phyloP scores from a whole-genome alignment of 2,888 invertebrate species.

The Torymus aiolomorphi region DNA sequence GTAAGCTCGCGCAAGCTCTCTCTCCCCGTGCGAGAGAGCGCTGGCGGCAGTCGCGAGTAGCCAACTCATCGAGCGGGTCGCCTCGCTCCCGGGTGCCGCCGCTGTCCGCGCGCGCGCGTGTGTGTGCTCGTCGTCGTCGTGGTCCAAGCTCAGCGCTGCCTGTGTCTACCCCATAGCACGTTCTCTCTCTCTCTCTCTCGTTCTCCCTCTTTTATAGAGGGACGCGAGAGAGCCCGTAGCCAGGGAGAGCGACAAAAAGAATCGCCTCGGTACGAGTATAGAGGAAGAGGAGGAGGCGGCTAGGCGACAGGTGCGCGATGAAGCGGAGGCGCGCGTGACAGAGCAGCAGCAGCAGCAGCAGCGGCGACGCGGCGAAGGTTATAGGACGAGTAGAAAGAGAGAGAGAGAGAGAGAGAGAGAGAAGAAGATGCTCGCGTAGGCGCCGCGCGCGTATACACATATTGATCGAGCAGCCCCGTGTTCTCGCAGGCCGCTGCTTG shows the following conservation, averaged over 20 bases:
- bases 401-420: neutral
- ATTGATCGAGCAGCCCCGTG: conserved; percentile 27
- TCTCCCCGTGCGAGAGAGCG: conserved; percentile 60
- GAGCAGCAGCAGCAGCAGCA: too few relatives aligned
- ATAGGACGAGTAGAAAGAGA: conserved; percentile 2
- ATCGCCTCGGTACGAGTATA: neutral
- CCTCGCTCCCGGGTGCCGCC: conserved; percentile 58
- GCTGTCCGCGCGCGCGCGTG: neutral
- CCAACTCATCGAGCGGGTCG: conserved; percentile 71
- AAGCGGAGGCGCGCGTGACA: too few relatives aligned
- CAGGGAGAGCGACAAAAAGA: too few relatives aligned
- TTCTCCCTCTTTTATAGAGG: too few relatives aligned
- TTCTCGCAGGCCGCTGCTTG: neutral
- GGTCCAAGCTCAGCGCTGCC: too few relatives aligned
- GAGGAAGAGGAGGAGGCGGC: neutral
- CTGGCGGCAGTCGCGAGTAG: conserved; percentile 70
- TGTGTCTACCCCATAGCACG: too few relatives aligned
- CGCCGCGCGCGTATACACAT: conserved; percentile 37
- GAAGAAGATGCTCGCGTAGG: conserved; percentile 28
- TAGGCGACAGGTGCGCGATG: too few relatives aligned
- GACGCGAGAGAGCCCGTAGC: too few relatives aligned
- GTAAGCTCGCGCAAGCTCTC: conserved; percentile 48
- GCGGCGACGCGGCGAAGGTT: too few relatives aligned
- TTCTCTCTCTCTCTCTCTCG: too few relatives aligned
- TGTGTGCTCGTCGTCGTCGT: neutral